Percentiles rank a stretch among this genome's conserved stretches.
Evolutionary conservation across 2,888 invertebrate species (phyloP).

Genomic region (Platerodrilus igneus): DNA sequence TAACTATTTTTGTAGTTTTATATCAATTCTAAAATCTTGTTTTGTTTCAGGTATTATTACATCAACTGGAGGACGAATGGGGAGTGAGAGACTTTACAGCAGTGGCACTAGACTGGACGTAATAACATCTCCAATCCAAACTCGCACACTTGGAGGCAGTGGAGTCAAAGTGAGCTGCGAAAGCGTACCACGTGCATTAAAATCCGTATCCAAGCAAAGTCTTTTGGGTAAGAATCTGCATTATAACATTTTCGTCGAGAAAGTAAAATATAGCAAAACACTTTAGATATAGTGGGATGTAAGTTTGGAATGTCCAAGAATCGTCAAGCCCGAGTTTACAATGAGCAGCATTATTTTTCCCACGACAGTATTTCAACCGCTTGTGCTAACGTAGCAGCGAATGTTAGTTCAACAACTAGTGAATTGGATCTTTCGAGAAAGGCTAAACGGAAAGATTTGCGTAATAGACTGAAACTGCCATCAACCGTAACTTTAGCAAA

Average conservation of each 20-base stretch:
- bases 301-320: constrained; percentile 63
- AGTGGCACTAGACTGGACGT: constrained; percentile 52
- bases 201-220: constrained; percentile 59
- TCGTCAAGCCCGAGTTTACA: constrained; percentile 28
- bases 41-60: constrained; percentile 45
- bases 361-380: constrained; percentile 67
- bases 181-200: constrained; percentile 49
- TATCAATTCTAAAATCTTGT: too few species aligned
- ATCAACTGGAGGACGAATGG: constrained; percentile 47
- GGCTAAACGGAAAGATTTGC: constrained; percentile 60
- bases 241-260: neutral
- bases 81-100: constrained; percentile 54
- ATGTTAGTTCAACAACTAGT: constrained; percentile 63
- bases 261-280: neutral
- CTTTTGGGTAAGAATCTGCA: constrained; percentile 51
- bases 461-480: constrained; percentile 59
- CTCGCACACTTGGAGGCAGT: constrained; percentile 37
- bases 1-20: too few species aligned
- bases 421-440: constrained; percentile 74
- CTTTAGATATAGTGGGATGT: constrained; percentile 71
- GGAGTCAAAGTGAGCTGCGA: constrained; percentile 48
- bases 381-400: constrained; percentile 55
- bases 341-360: constrained; percentile 61
- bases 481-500: constrained; percentile 58
- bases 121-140: constrained; percentile 32